Base-by-base conservation (phyloP, 2,797 vertebrate genomes). In the Sciurus vulgaris region DNA sequence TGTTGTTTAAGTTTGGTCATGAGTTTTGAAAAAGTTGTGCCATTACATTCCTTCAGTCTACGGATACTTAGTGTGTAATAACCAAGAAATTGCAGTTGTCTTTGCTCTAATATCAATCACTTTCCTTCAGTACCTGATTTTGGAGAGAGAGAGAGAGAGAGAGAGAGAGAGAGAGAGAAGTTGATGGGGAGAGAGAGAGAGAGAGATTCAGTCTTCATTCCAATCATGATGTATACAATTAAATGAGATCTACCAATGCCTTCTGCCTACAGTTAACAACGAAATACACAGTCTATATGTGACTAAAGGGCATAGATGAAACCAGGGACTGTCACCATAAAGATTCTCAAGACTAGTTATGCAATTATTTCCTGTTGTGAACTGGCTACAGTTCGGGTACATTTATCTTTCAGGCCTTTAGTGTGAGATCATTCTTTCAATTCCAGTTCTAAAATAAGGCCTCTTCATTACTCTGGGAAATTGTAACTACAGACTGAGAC, bases 381-480 rank as follows among this genome's bases (percentile, higher is more conserved):
- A 30, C 30, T 30, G 24, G 9, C 86, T 93, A 54, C 9, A 56
- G 33, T 91, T 84, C 63, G 26, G 35, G 54, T 81, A 5, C 33
- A 51, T 69, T 94, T 91, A 69, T 89, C 86, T 74, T 86, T 87
- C 13, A n/a, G 59, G 76, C 76, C 82, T 56, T n/a, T 65, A 51
- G 11, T 63, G 41, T 69, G 65, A 88, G 24, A 28, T 56, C 49
- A 13, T 73, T 77, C 86, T 79, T 94, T 94, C 51, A 65, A 90
- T 89, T 4, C 51, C 28, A 86, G 5, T 94, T 93, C 18, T 92
- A 41, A 88, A 78, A 93, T 49, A 91, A 92, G 28, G 24, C 83
- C 69, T 86, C 78, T 11, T 77, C 69, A 89, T 79, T 93, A 84
- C 72, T n/a, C 72, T 79, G 56, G 49, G 41, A 94, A 95, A 85